Evolutionary conservation across 1,140 invertebrate species (phyloP).

Genomic region (Anoplolepis gracilipes): DNA sequence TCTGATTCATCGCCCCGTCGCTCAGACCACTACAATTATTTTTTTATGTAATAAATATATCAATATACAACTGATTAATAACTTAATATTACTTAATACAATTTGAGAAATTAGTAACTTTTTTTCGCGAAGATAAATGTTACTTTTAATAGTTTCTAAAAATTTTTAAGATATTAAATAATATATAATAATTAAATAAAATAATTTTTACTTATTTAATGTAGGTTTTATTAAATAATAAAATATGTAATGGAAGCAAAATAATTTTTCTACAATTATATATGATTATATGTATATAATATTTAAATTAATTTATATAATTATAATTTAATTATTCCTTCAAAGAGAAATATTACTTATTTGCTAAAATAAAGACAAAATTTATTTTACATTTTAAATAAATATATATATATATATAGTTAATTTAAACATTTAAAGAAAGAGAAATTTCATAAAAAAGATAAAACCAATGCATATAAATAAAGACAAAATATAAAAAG

Average conservation of each 20-base stretch:
- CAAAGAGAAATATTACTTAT: too few relatives aligned
- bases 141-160: background rate
- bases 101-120: background rate
- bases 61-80: background rate
- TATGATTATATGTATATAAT: too few relatives aligned
- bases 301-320: too few relatives aligned
- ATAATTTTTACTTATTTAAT: background rate
- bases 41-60: slow-evolving; percentile 3
- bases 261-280: too few relatives aligned
- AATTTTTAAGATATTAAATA: background rate
- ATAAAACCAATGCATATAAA: background rate
- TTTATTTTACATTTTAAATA: too few relatives aligned
- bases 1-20: slow-evolving; percentile 81
- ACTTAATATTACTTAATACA: background rate
- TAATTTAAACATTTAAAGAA: background rate
- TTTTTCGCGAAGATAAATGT: background rate
- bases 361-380: too few relatives aligned
- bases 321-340: too few relatives aligned
- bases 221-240: too few relatives aligned
- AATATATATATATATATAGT: background rate
- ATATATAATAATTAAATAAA: too few relatives aligned
- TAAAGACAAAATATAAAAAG: background rate
- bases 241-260: too few relatives aligned
- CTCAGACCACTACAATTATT: slow-evolving; percentile 77
- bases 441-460: background rate